Conservation (phyloP, 2,888 invertebrate genomes). For the Tricholauxania praeusta region DNA sequence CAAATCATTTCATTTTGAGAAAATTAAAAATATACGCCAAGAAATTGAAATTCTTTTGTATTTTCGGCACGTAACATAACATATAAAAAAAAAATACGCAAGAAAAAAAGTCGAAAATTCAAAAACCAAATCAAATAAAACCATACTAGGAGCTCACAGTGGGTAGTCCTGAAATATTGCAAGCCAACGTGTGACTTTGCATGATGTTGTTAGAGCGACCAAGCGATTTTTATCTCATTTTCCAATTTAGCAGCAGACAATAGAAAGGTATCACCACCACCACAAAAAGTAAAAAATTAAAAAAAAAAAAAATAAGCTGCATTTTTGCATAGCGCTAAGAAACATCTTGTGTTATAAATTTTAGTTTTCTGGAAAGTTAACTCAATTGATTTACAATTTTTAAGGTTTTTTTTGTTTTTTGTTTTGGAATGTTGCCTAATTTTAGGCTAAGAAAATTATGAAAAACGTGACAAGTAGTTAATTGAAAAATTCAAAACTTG, state of each 20-base stretch:
- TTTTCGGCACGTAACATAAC: not conserved
- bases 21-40: not conserved
- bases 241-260: slow-evolving; percentile 6
- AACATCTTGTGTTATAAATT: too few relatives aligned
- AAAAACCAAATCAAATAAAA: not conserved
- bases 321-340: too few relatives aligned
- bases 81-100: not conserved
- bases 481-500: too few relatives aligned
- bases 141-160: not conserved
- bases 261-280: not conserved
- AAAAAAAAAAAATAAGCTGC: too few relatives aligned
- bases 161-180: slow-evolving; percentile 1
- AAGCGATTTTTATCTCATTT: slow-evolving; percentile 16
- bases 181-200: slow-evolving; percentile 5
- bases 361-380: too few relatives aligned
- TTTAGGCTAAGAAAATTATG: too few relatives aligned
- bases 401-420: too few relatives aligned
- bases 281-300: too few relatives aligned
- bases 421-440: too few relatives aligned
- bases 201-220: not conserved
- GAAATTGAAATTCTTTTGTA: slow-evolving; percentile 13
- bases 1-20: slow-evolving; percentile 2
- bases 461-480: too few relatives aligned
- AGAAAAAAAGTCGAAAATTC: not conserved
- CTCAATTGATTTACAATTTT: too few relatives aligned